Evolutionary conservation across 2,113 vertebrate genomes (phyloP).

Genomic region (Laticauda laticaudata): DNA sequence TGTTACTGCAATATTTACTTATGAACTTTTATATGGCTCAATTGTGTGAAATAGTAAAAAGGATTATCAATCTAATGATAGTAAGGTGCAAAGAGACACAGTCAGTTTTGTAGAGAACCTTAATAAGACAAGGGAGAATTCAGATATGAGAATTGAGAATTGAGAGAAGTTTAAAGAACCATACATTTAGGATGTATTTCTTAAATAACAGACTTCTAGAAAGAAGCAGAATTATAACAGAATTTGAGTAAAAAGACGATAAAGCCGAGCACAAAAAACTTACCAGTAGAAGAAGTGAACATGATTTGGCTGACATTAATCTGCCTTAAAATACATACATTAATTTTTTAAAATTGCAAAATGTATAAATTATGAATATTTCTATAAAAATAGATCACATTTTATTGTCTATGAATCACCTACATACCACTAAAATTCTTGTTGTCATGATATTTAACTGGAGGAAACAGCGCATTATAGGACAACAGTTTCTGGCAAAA

Average conservation of each 20-base stretch:
- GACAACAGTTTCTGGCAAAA: neutral
- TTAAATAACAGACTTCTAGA: neutral
- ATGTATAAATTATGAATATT: neutral
- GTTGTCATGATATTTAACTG: neutral
- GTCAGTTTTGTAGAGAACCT: neutral
- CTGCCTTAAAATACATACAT: neutral
- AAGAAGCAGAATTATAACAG: neutral
- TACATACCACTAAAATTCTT: neutral
- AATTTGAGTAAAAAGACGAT: neutral
- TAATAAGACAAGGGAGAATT: neutral
- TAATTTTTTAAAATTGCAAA: neutral
- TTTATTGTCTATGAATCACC: neutral
- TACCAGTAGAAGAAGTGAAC: neutral
- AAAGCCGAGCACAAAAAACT: neutral
- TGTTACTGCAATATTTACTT: neutral
- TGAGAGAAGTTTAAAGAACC: neutral
- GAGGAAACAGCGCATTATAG: neutral
- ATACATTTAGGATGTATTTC: neutral
- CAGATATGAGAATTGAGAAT: neutral
- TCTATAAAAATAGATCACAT: neutral
- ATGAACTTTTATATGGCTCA: neutral
- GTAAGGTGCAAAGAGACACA: neutral
- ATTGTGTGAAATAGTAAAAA: neutral
- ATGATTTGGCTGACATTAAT: neutral
- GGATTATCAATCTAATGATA: neutral